Evolutionary conservation across 2,888 invertebrate genomes (phyloP).

Genomic region (Miltochrista miniata): DNA sequence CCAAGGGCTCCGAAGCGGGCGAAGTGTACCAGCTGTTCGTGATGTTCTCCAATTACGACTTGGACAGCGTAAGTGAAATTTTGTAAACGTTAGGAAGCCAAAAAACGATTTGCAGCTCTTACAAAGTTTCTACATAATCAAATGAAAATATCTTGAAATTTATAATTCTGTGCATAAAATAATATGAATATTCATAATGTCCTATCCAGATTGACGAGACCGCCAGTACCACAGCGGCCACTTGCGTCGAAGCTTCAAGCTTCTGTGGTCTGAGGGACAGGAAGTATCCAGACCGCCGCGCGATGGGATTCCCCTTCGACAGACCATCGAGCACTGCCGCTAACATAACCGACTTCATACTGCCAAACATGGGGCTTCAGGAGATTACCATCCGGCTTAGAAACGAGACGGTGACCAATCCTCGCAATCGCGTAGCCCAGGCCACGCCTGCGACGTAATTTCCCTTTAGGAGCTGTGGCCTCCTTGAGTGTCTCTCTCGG

Average conservation of each 20-base stretch:
- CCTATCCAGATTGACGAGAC: slow-evolving; percentile 61
- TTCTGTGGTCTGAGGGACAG: slow-evolving; percentile 91
- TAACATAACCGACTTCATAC: slow-evolving; percentile 85
- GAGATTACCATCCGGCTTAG: slow-evolving; percentile 85
- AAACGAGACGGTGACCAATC: slow-evolving; percentile 75
- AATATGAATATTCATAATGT: neutral
- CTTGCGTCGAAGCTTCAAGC: slow-evolving; percentile 89
- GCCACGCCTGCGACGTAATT: neutral
- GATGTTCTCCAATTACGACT: slow-evolving; percentile 77
- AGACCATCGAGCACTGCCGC: slow-evolving; percentile 84
- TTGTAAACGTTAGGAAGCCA: neutral
- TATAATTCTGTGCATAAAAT: no score
- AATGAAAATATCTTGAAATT: no score
- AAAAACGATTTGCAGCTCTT: no score
- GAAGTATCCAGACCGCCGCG: slow-evolving; percentile 90
- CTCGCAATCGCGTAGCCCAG: slow-evolving; percentile 52
- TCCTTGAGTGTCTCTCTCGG: no score
- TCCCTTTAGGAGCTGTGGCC: no score
- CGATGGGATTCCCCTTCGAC: slow-evolving; percentile 95
- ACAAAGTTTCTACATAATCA: neutral
- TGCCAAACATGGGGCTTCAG: slow-evolving; percentile 87
- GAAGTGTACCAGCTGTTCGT: slow-evolving; percentile 68
- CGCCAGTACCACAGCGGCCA: slow-evolving; percentile 50
- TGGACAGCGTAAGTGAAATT: slow-evolving; percentile 61
- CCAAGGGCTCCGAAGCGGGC: slow-evolving; percentile 75